These are phyloP conservation scores for Leptopilina drosophilae DNA, from an alignment of 2,888 invertebrate genomes.

Conservation along the genomic window DNA sequence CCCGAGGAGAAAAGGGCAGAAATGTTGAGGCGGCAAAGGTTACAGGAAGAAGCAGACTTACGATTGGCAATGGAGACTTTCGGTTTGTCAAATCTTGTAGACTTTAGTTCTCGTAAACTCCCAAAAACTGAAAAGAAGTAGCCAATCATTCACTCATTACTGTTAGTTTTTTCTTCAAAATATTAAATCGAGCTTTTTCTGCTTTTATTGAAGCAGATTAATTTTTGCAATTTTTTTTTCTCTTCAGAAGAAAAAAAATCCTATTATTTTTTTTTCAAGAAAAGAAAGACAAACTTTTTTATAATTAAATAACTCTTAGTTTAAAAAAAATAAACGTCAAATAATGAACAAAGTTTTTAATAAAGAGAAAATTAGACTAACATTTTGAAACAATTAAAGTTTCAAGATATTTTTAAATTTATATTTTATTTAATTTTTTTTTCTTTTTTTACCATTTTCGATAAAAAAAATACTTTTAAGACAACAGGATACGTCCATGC, in stretches of 20 bases:
- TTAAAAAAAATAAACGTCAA: not conserved
- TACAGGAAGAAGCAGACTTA: slow-evolving; percentile 93
- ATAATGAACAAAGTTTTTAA: not conserved
- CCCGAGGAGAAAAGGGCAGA: slow-evolving; percentile 88
- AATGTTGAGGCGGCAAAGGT: slow-evolving; percentile 87
- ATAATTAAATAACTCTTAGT: not conserved
- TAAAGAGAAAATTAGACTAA: slow-evolving; percentile 32
- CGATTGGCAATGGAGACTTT: slow-evolving; percentile 92
- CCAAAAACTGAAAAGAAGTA: slow-evolving; percentile 63
- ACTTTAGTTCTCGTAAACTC: slow-evolving; percentile 75
- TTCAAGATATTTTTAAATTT: not conserved
- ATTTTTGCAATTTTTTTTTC: not conserved
- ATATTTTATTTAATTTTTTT: not conserved
- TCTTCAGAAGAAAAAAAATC: not conserved
- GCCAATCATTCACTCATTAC: slow-evolving; percentile 11
- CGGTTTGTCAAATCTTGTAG: slow-evolving; percentile 80
- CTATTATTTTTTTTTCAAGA: not conserved
- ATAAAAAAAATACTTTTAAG: slow-evolving; percentile 30
- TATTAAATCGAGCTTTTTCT: not conserved
- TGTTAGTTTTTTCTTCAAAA: slow-evolving; percentile 5
- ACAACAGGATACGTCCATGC: slow-evolving; percentile 9
- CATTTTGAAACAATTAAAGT: slow-evolving; percentile 8
- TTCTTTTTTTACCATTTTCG: not conserved
- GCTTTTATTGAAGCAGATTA: slow-evolving; percentile 22
- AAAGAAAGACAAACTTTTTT: not conserved